Evolutionary conservation across 2,888 invertebrate species (phyloP), one percentile per base, ranked within the genome.

Genomic region (Pterobdella sp.): DNA sequence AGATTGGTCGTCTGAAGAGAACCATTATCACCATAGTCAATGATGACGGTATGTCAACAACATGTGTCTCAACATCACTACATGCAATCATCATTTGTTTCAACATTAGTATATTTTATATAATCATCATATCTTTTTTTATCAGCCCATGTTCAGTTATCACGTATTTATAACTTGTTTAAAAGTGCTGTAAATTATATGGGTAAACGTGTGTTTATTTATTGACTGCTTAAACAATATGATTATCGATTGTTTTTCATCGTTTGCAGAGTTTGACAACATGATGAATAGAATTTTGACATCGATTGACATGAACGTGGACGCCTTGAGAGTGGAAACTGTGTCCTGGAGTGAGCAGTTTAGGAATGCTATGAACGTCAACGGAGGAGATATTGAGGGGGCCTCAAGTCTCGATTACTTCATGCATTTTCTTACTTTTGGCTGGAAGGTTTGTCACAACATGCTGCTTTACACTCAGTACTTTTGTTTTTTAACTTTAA

Each of bases 341-440:
- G 32, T 26, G 37, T 94, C 95, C 0, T 98, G 98, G 98, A 92
- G 91, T 84, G 98, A 99, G 82, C 98, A 99, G 85, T 98, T 98
- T 84, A 87, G 91, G 80, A 97, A 97, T 85, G 98, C 97, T 56
- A 86, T 98, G 77, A 94, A 94, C 64, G 95, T 97, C 71, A 92
- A 90, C 81, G 89, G 93, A 81, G 94, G 94, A 1, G 74, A 74
- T 60, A 63, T 74, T 10, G 87, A 90, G 82, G 87, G 90, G 78
- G 95, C 93, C 26, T 91, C 93, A 34, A 90, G 91, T 80, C 87
- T 89, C 76, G 97, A 97, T 85, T 98, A 98, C 86, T 88, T 94
- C 74, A 90, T 97, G 88, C 98, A 99, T 86, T 90, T 92, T 81
- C 86, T 97, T 77, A 95, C 97, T 18, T 87, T 98, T 75, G 95